A percentile compares a stretch with the other conserved stretches of the same genome.
Evolutionary conservation across 2,797 vertebrate genomes (phyloP).

Genomic region (Myotis planiceps): DNA sequence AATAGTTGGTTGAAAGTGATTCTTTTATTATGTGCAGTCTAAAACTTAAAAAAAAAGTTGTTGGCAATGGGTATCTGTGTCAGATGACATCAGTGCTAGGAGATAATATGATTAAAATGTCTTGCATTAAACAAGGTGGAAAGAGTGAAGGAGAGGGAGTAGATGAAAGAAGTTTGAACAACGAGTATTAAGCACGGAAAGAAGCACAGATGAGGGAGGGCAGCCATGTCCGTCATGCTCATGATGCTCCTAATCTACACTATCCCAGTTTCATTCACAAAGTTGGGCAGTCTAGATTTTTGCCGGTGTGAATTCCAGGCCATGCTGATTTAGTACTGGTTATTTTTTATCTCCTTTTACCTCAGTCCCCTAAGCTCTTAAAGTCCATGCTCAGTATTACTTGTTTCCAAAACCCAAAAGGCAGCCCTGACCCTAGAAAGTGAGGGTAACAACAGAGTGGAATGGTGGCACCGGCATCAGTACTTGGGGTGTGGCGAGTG

Average conservation of each 20-base stretch:
- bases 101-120: not conserved
- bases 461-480: not conserved
- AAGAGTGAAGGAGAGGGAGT: not conserved
- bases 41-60: not conserved
- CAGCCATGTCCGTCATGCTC: not conserved
- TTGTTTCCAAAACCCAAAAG: conserved; percentile 1
- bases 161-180: not conserved
- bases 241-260: fast-evolving
- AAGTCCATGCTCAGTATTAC: not conserved
- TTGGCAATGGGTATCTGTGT: not conserved
- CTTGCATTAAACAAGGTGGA: not conserved
- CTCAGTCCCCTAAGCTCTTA: not conserved
- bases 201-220: not conserved
- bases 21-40: not conserved
- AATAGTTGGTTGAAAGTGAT: not conserved
- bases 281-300: not conserved
- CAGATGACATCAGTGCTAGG: not conserved
- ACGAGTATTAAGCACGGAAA: not conserved
- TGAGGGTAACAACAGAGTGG: not conserved
- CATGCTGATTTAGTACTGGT: not conserved
- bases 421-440: not conserved
- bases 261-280: not conserved
- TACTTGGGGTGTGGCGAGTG: not conserved
- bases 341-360: not conserved
- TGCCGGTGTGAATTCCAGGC: not conserved